A percentile compares a stretch with the other conserved stretches of the same genome.
phyloP scores from a whole-genome alignment of 2,113 vertebrate genomes.

The Epinephelus cyanopodus region DNA sequence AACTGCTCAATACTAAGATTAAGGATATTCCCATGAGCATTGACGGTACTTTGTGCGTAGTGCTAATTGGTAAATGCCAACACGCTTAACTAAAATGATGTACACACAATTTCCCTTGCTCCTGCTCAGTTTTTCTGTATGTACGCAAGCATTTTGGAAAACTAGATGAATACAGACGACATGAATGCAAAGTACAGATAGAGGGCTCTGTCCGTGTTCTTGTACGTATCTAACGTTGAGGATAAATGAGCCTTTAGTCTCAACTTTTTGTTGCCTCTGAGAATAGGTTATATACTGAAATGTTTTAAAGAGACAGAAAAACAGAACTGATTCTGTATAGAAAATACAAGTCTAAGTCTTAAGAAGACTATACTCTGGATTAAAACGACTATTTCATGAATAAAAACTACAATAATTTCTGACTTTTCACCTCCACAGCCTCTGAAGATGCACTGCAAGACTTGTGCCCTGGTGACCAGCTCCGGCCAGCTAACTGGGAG shows the following conservation, averaged over 20 bases:
- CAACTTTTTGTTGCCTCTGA: neutral
- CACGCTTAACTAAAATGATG: too few species aligned
- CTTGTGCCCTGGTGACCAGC: conserved; percentile 92
- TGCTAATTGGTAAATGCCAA: too few species aligned
- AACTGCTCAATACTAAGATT: neutral
- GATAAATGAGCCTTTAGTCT: too few species aligned
- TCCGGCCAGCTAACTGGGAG: conserved; percentile 90
- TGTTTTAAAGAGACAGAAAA: neutral
- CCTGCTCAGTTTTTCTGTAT: too few species aligned
- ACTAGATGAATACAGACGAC: too few species aligned
- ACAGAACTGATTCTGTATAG: neutral
- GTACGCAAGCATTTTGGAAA: too few species aligned
- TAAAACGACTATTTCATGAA: neutral
- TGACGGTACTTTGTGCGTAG: too few species aligned
- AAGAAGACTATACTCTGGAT: neutral
- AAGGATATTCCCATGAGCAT: too few species aligned
- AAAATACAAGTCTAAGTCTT: neutral
- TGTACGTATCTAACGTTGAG: too few species aligned
- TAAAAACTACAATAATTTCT: neutral
- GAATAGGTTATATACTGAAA: neutral
- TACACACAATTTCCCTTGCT: too few species aligned
- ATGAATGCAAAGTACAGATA: too few species aligned
- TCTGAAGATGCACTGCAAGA: conserved; percentile 90
- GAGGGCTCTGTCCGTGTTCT: too few species aligned
- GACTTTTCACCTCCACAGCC: conserved; percentile 80